These are phyloP conservation scores for Drosophila kokeensis DNA, from an alignment of 2,888 invertebrate species.

Conservation along the genomic window DNA sequence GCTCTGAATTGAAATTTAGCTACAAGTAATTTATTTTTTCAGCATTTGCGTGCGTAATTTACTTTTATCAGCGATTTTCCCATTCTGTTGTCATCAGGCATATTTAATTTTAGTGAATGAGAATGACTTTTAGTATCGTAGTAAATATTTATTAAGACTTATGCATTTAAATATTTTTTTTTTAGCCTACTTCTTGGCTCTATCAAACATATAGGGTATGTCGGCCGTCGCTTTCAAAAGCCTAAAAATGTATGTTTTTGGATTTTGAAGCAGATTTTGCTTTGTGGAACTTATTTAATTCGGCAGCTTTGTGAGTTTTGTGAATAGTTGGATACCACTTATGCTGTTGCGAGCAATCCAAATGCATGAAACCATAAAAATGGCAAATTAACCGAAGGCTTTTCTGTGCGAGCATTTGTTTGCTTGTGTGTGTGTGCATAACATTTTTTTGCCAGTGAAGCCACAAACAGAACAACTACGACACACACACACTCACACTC, in stretches of 20 bases:
- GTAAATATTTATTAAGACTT: not conserved
- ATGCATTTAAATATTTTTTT: not conserved
- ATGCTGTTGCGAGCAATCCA: constrained; percentile 32
- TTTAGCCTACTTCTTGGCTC: constrained; percentile 22
- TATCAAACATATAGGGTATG: not conserved
- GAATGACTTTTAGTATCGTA: not conserved
- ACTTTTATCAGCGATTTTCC: constrained; percentile 7
- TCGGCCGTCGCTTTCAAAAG: not conserved
- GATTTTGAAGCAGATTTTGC: constrained; percentile 6
- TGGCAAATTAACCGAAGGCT: constrained; percentile 80
- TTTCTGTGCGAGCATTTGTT: constrained; percentile 24
- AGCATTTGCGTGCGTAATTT: constrained; percentile 27
- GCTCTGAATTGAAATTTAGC: constrained; percentile 57
- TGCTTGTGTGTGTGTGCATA: constrained; percentile 37
- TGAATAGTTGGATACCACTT: constrained; percentile 30
- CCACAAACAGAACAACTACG: constrained; percentile 67
- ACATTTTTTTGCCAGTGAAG: constrained; percentile 65
- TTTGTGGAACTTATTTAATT: constrained; percentile 27
- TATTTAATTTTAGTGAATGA: not conserved
- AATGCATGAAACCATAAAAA: constrained; percentile 83
- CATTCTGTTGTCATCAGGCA: not conserved
- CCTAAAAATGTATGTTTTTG: not conserved
- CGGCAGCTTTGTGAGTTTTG: constrained; percentile 18
- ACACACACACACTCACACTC: constrained; percentile 9
- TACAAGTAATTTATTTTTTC: not conserved